Evolutionary conservation across 2,888 invertebrate genomes (phyloP).

Genomic region (Taphrorychus bicolor): DNA sequence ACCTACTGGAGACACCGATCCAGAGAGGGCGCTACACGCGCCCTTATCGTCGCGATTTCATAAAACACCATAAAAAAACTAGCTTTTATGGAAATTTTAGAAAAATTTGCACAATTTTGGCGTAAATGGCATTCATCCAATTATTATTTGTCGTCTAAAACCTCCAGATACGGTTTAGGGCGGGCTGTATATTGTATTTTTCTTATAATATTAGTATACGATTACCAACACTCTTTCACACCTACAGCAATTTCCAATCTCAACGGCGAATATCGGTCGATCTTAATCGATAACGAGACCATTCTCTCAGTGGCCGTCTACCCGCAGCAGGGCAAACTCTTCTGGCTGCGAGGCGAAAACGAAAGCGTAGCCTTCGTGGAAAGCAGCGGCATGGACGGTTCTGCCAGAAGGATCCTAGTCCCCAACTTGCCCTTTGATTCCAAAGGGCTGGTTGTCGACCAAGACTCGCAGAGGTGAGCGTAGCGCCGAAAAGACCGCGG

Average conservation of each 20-base stretch:
- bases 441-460: slow-evolving; percentile 53
- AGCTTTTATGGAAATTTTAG: no score
- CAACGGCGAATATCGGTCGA: slow-evolving; percentile 73
- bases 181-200: no score
- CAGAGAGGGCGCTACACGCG: no score
- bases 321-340: slow-evolving; percentile 67
- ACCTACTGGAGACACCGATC: no score
- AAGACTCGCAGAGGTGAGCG: slow-evolving; percentile 43
- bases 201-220: background rate
- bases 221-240: background rate
- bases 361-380: slow-evolving; percentile 60
- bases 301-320: slow-evolving; percentile 75
- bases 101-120: no score
- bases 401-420: slow-evolving; percentile 56
- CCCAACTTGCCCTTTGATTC: slow-evolving; percentile 52
- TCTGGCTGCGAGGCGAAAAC: slow-evolving; percentile 59
- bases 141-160: no score
- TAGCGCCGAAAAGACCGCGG: background rate
- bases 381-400: slow-evolving; percentile 73
- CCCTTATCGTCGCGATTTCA: no score
- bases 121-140: no score
- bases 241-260: slow-evolving; percentile 60
- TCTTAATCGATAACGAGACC: slow-evolving; percentile 57
- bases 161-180: no score
- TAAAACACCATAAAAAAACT: no score